phyloP scores from a whole-genome alignment of 1,140 invertebrate species.

The Pseudomyrmex cubaensis region DNA sequence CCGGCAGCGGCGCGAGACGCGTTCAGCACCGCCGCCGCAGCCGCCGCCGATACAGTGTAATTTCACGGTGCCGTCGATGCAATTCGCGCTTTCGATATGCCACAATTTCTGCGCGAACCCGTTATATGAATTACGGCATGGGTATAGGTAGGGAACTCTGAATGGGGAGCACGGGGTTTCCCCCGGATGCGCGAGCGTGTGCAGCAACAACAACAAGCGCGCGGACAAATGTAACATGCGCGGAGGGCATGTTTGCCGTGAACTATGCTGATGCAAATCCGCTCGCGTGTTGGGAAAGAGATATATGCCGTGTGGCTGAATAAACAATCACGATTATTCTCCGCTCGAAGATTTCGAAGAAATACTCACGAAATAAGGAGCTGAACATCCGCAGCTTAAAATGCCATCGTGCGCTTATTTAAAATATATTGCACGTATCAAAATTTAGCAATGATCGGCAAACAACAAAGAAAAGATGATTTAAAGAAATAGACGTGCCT shows the following conservation, averaged over 20 bases:
- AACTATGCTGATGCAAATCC: slow-evolving; percentile 38
- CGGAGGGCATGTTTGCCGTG: slow-evolving; percentile 60
- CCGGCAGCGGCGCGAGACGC: slow-evolving; percentile 55
- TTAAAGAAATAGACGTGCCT: too few species aligned
- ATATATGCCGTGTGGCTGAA: neutral
- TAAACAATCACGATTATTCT: slow-evolving; percentile 16
- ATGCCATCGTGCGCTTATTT: too few species aligned
- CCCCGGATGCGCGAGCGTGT: slow-evolving; percentile 36
- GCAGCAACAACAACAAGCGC: slow-evolving; percentile 18
- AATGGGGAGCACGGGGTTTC: slow-evolving; percentile 25
- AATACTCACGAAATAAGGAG: too few species aligned
- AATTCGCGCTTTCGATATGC: slow-evolving; percentile 66
- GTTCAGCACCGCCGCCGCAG: slow-evolving; percentile 15
- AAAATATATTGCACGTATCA: too few species aligned
- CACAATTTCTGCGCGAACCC: slow-evolving; percentile 63
- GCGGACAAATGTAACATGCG: slow-evolving; percentile 72
- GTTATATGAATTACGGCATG: slow-evolving; percentile 48
- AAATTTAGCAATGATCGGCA: too few species aligned
- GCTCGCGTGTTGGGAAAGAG: slow-evolving; percentile 1
- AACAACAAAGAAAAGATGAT: too few species aligned
- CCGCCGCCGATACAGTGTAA: slow-evolving; percentile 59
- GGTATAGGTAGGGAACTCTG: slow-evolving; percentile 42
- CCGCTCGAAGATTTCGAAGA: neutral
- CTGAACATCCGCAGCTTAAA: too few species aligned
- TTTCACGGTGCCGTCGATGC: slow-evolving; percentile 64